Conservation (phyloP, 2,113 vertebrate species). For the Clarias gariepinus region DNA sequence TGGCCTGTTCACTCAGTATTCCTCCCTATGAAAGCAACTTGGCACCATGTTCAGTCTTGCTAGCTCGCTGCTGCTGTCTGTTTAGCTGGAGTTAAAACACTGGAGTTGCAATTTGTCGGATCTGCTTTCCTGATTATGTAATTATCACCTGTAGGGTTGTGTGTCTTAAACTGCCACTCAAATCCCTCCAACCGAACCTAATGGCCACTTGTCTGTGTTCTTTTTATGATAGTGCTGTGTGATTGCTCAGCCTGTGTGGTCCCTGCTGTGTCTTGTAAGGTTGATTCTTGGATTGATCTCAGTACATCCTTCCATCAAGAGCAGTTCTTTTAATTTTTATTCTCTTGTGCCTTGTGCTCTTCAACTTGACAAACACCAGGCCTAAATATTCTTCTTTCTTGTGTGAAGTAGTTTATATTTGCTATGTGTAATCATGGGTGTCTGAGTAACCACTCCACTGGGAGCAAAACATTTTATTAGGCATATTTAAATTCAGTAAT, state of each 20-base stretch:
- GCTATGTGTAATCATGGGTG: constrained; percentile 5
- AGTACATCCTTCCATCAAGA: neutral
- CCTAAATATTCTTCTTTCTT: neutral
- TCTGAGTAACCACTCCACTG: constrained; percentile 5
- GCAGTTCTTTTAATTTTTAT: neutral
- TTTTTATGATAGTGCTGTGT: neutral
- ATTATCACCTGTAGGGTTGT: constrained; percentile 17
- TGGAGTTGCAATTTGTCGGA: constrained; percentile 6
- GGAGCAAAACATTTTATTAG: constrained; percentile 25
- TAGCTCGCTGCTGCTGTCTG: neutral
- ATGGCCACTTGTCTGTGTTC: constrained; percentile 1
- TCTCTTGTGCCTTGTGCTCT: neutral
- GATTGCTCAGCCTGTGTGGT: neutral
- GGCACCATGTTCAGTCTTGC: constrained; percentile 5
- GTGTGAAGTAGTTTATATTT: neutral
- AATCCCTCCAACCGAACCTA: neutral
- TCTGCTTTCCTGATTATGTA: constrained; percentile 21
- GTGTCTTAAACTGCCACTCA: neutral
- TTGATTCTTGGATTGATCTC: neutral
- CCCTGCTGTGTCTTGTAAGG: neutral
- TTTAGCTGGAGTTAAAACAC: neutral
- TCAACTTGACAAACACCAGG: neutral
- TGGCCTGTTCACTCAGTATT: neutral
- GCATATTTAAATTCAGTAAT: constrained; percentile 1
- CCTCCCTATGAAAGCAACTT: neutral